Evolutionary conservation across 2,797 vertebrate genomes (phyloP), one percentile per base, ranked within the genome.

Genomic region (Megaceryle alcyon): DNA sequence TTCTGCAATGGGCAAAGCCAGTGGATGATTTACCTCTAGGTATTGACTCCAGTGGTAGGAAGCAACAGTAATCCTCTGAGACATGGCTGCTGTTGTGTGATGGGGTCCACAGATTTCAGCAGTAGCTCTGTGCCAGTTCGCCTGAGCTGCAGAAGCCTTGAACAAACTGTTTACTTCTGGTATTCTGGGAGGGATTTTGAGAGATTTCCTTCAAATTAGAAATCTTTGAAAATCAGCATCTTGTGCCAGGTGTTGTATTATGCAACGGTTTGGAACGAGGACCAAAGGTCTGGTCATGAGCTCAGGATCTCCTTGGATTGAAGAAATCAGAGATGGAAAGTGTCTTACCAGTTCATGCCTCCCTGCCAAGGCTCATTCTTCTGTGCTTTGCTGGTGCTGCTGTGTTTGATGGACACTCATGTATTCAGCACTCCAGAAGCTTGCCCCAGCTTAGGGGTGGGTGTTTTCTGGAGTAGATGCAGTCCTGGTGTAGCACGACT

Each of bases 141-240:
- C 43, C 82, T 89, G 86, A 94, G 86, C 64, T 77, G 44, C 77
- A 56, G 53, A 72, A 88, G 41, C 68, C 61, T 71, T 59, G 59
- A 82, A 84, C 90, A 94, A 91, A 85, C 75, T 89, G 53, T 92
- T 96, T 91, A 93, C 76, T 81, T 90, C 69, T 59, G 53, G 46
- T 31, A 18, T 96, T 96, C 69, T 81, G 61, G 39, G 84, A 88
- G 57, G 81, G 83, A 94, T 96, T 95, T 86, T 86, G 60, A 94
- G 60, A 78, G 86, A 95, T 96, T 96, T 95, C 90, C 75, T 95
- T 90, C 90, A 81, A 89, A 90, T 89, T 33, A 85, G 71, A 87
- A 85, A 87, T 83, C 61, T 92, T 71, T 49, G 54, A 92, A 95
- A 92, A 88, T 83, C 86, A 69, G 37, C 53, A 10, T 82, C 53